Evolutionary conservation across 1,140 invertebrate genomes (phyloP).

Genomic region (Megalopta genalis): DNA sequence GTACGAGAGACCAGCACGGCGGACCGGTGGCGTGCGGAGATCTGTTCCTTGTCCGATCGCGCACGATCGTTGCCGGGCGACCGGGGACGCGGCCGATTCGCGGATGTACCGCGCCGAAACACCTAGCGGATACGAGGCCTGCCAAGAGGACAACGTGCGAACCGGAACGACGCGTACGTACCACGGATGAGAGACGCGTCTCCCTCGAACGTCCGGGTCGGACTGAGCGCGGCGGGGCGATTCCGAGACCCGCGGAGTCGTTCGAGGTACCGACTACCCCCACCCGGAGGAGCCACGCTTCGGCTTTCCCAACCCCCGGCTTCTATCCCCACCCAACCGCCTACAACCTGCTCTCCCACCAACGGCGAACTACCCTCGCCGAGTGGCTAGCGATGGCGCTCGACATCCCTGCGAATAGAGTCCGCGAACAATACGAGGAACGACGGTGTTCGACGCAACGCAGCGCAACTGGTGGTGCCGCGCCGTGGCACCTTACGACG

Average conservation of each 20-base stretch:
- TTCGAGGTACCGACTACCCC: constrained; percentile 70
- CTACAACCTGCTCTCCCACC: constrained; percentile 2
- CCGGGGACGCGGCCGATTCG: too few species aligned
- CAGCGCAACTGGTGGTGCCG: too few species aligned
- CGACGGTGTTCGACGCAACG: too few species aligned
- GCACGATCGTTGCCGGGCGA: too few species aligned
- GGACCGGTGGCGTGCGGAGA: too few species aligned
- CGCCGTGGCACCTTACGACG: too few species aligned
- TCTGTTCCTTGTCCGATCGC: too few species aligned
- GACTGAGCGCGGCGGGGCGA: constrained; percentile 69
- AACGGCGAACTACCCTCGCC: constrained; percentile 1
- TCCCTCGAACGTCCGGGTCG: constrained; percentile 77
- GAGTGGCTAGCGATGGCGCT: constrained; percentile 29
- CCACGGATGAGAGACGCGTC: constrained; percentile 65
- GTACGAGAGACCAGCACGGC: background rate
- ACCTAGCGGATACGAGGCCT: too few species aligned
- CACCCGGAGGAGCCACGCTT: constrained; percentile 72
- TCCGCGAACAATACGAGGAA: constrained; percentile 20
- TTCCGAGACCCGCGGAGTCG: constrained; percentile 57
- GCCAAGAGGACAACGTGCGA: constrained; percentile 54
- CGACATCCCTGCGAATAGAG: constrained; percentile 23
- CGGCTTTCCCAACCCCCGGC: constrained; percentile 63
- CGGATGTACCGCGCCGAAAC: too few species aligned
- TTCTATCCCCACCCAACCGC: background rate
- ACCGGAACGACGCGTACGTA: constrained; percentile 39